These are phyloP conservation scores for Perizoma affinitatum DNA, from an alignment of 2,888 invertebrate species.

Conservation along the genomic window DNA sequence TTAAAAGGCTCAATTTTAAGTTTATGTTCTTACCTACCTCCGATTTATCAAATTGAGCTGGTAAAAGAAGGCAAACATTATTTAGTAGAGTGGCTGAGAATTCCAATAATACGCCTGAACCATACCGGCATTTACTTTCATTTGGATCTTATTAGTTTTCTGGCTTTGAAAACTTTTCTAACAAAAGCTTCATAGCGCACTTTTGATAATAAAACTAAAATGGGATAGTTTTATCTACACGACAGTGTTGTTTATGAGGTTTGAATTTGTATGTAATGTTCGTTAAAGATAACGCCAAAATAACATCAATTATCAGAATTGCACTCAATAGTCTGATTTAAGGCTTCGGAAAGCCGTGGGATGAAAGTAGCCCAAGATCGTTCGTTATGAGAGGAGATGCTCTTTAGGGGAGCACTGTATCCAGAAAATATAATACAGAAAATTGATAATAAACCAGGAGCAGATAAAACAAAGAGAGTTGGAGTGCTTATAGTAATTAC, in stretches of 20 bases:
- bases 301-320: too few relatives aligned
- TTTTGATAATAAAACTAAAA: neutral
- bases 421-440: too few relatives aligned
- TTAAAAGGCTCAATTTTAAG: too few relatives aligned
- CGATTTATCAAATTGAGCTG: constrained; percentile 11
- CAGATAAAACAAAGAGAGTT: constrained; percentile 4
- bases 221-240: neutral
- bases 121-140: constrained; percentile 24
- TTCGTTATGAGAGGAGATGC: too few relatives aligned
- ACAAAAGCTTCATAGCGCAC: neutral
- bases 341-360: too few relatives aligned
- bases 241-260: too few relatives aligned
- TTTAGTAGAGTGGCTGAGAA: constrained; percentile 16
- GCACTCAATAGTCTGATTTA: too few relatives aligned
- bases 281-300: too few relatives aligned
- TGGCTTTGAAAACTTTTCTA: constrained; percentile 10
- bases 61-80: constrained; percentile 22
- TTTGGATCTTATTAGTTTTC: constrained; percentile 22
- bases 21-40: too few relatives aligned
- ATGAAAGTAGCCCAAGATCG: too few relatives aligned
- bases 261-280: too few relatives aligned
- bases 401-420: too few relatives aligned
- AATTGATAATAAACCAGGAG: neutral
- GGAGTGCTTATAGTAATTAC: constrained; percentile 13
- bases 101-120: constrained; percentile 20